Evolutionary conservation across 2,888 invertebrate genomes (phyloP).

Genomic region (Parasteatoda lunata): DNA sequence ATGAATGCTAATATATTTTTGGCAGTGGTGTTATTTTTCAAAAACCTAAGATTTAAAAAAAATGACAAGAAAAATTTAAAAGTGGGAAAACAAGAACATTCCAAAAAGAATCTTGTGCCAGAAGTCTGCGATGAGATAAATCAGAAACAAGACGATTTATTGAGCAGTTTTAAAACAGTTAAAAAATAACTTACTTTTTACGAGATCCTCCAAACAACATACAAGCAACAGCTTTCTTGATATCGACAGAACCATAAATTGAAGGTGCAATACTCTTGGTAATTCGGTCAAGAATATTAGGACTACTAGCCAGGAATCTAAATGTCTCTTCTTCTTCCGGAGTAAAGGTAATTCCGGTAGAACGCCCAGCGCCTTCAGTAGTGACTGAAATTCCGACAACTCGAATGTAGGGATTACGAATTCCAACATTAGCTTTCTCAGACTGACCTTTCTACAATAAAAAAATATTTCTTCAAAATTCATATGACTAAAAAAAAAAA

Average conservation of each 20-base stretch:
- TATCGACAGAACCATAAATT: constrained; percentile 93
- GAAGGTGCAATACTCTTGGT: constrained; percentile 96
- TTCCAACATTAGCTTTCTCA: constrained; percentile 80
- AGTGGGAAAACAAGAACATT: no score
- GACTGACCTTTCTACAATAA: constrained; percentile 73
- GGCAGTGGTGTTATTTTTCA: no score
- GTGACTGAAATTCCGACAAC: constrained; percentile 94
- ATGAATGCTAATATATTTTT: no score
- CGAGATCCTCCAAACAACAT: constrained; percentile 91
- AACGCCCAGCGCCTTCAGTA: constrained; percentile 82
- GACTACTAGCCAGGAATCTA: constrained; percentile 86
- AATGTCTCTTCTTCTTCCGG: constrained; percentile 87
- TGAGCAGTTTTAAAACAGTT: constrained; percentile 14
- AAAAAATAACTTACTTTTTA: constrained; percentile 74
- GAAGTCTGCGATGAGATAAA: neutral
- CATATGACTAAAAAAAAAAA: neutral
- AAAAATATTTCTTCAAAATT: constrained; percentile 71
- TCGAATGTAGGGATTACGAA: constrained; percentile 93
- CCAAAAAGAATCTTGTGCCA: no score
- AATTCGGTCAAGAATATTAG: constrained; percentile 91
- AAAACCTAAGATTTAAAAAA: no score
- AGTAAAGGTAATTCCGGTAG: constrained; percentile 74
- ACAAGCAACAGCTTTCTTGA: constrained; percentile 97
- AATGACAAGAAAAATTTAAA: no score
- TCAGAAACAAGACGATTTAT: neutral